Evolutionary conservation across 2,888 invertebrate genomes (phyloP).

Genomic region (Cacoxenus indagator): DNA sequence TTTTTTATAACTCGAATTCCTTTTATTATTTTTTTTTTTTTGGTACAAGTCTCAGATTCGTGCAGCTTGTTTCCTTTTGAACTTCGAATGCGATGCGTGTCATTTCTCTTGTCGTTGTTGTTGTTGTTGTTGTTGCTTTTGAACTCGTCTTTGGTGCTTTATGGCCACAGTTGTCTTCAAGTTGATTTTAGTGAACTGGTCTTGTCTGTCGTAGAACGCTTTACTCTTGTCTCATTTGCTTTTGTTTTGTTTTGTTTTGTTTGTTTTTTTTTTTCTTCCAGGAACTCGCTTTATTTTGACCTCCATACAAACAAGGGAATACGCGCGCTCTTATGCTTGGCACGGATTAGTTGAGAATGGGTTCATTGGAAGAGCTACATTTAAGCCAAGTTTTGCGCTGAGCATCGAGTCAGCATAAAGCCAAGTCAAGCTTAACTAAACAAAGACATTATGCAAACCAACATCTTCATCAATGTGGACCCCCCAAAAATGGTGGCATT

Average conservation of each 20-base stretch:
- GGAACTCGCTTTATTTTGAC: constrained; percentile 21
- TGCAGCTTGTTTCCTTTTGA: constrained; percentile 67
- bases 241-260: too few species aligned
- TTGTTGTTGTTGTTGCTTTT: neutral
- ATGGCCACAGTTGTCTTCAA: constrained; percentile 40
- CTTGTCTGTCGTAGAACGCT: neutral
- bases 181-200: constrained; percentile 4
- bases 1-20: constrained; percentile 16
- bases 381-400: neutral
- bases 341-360: constrained; percentile 15
- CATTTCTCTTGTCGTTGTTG: constrained; percentile 6
- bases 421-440: neutral
- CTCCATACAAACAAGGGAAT: too few species aligned
- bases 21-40: constrained; percentile 21
- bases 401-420: neutral
- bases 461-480: constrained; percentile 18
- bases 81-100: constrained; percentile 53
- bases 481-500: constrained; percentile 56
- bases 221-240: neutral
- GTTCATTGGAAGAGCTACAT: neutral
- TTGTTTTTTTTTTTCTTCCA: constrained; percentile 1
- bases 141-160: constrained; percentile 51
- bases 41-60: constrained; percentile 37
- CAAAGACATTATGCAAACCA: constrained; percentile 12
- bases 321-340: constrained; percentile 7